These are phyloP conservation scores for Incurvaria masculella DNA, from an alignment of 2,888 invertebrate genomes.

Conservation along the genomic window DNA sequence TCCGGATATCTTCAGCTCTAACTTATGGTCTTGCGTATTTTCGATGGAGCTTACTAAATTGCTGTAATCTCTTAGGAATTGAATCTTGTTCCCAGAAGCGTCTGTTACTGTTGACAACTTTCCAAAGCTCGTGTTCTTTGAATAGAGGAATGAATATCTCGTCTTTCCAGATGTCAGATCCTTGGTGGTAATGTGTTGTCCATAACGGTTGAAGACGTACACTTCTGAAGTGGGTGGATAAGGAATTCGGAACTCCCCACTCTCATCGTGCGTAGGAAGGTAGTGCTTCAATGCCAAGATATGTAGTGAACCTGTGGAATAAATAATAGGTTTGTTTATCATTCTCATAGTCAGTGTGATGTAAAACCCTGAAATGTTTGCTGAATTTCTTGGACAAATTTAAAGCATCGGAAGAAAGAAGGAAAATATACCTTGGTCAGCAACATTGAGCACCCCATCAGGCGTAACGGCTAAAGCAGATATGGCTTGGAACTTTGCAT, in stretches of 20 bases:
- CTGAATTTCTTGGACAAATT: no score
- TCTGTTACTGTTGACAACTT: constrained; percentile 92
- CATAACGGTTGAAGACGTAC: constrained; percentile 91
- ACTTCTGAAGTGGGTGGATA: constrained; percentile 92
- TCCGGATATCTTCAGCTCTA: constrained; percentile 88
- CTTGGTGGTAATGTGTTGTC: constrained; percentile 93
- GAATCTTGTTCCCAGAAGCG: constrained; percentile 89
- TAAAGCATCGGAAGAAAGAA: constrained; percentile 18
- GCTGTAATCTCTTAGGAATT: constrained; percentile 87
- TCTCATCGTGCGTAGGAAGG: constrained; percentile 81
- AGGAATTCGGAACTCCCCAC: constrained; percentile 90
- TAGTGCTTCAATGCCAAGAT: constrained; percentile 85
- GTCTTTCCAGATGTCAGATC: constrained; percentile 94
- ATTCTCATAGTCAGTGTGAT: constrained; percentile 7
- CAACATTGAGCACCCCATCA: constrained; percentile 93
- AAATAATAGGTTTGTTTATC: constrained; percentile 1
- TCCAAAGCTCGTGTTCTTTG: constrained; percentile 94
- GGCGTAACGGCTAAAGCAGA: constrained; percentile 92
- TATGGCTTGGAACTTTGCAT: constrained; percentile 85
- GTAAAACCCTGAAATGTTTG: constrained; percentile 26
- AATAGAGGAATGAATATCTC: constrained; percentile 93
- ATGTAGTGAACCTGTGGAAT: constrained; percentile 66
- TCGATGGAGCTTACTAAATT: constrained; percentile 92
- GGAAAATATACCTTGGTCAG: constrained; percentile 90
- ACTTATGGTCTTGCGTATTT: constrained; percentile 91